These are phyloP conservation scores for Ormyrus rosae DNA, from an alignment of 2,888 invertebrate genomes.

Conservation along the genomic window DNA sequence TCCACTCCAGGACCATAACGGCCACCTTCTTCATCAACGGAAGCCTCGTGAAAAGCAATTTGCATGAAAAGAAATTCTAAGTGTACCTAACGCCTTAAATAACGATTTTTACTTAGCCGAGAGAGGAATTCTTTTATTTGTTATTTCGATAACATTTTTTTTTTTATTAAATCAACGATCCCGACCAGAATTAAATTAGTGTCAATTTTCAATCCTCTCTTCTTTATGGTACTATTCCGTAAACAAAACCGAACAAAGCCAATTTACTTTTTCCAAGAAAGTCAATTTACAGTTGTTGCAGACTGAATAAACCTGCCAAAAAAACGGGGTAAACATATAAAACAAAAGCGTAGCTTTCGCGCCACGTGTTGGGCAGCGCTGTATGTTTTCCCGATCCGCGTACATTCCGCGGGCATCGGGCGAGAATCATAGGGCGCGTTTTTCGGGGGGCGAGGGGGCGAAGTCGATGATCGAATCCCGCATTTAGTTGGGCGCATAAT, in stretches of 20 bases:
- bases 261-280: background rate
- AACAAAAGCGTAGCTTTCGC: too few relatives aligned
- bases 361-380: background rate
- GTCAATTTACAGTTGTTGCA: background rate
- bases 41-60: too few relatives aligned
- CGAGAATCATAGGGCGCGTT: conserved; percentile 27
- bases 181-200: background rate
- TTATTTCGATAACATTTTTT: too few relatives aligned
- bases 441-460: background rate
- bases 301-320: background rate
- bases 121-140: too few relatives aligned
- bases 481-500: conserved; percentile 7
- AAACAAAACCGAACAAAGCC: background rate
- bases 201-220: background rate
- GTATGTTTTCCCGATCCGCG: conserved; percentile 7
- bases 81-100: too few relatives aligned
- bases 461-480: background rate
- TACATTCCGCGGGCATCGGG: background rate
- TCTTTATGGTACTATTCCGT: background rate
- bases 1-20: too few relatives aligned
- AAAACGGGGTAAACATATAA: too few relatives aligned
- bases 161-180: too few relatives aligned
- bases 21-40: too few relatives aligned
- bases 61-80: too few relatives aligned
- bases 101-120: too few relatives aligned